These are phyloP conservation scores for Macrotrachela quadricornifera DNA, from an alignment of 1,140 invertebrate genomes.

Conservation along the genomic window DNA sequence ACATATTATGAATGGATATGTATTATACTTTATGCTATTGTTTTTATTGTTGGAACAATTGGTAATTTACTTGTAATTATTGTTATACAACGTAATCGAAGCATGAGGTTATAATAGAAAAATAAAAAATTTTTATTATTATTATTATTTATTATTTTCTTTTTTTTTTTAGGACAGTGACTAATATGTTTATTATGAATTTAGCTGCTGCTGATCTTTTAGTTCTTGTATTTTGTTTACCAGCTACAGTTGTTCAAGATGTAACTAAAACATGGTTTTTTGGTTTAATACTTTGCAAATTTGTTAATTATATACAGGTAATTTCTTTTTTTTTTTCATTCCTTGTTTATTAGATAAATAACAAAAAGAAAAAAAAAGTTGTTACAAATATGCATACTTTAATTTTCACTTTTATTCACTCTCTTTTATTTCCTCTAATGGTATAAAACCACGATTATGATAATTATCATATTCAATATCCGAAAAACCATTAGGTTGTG, in stretches of 20 bases:
- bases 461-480: no score
- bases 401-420: no score
- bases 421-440: no score
- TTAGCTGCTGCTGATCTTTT: slow-evolving; percentile 69
- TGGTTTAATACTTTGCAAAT: slow-evolving; percentile 52
- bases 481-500: no score
- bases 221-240: slow-evolving; percentile 64
- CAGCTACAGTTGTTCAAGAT: slow-evolving; percentile 64
- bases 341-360: no score
- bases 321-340: slow-evolving; percentile 17
- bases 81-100: slow-evolving; percentile 58
- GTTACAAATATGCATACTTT: no score
- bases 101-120: slow-evolving; percentile 36
- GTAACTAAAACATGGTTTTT: slow-evolving; percentile 73
- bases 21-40: slow-evolving; percentile 35
- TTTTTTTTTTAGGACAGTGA: slow-evolving; percentile 42
- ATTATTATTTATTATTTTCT: no score
- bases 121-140: no score
- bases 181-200: slow-evolving; percentile 82
- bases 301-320: slow-evolving; percentile 64
- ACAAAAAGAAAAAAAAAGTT: no score
- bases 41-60: slow-evolving; percentile 52
- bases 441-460: no score
- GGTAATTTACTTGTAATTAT: slow-evolving; percentile 67
- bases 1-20: no score